Evolutionary conservation across 2,888 invertebrate species (phyloP).

Genomic region (Aporophyla lueneburgensis): DNA sequence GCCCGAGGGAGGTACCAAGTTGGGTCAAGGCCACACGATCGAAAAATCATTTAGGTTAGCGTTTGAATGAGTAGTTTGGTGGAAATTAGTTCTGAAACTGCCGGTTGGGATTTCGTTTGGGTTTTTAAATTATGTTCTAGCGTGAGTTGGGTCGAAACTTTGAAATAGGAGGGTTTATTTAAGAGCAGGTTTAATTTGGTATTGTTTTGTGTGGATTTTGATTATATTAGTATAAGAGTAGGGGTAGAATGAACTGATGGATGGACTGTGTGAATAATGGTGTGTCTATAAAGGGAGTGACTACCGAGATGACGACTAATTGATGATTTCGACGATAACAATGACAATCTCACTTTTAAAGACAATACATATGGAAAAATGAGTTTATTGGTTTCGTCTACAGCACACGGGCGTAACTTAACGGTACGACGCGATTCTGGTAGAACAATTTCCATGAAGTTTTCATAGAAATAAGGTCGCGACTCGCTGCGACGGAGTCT

Average conservation of each 20-base stretch:
- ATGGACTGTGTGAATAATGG: not conserved
- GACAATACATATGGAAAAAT: too few species aligned
- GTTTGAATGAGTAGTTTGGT: conserved; percentile 44
- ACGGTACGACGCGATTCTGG: too few species aligned
- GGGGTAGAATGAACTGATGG: not conserved
- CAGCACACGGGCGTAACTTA: too few species aligned
- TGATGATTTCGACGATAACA: too few species aligned
- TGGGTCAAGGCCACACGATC: conserved; percentile 61
- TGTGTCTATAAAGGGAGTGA: not conserved
- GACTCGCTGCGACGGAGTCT: too few species aligned
- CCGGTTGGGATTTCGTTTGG: not conserved
- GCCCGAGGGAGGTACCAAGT: conserved; percentile 46
- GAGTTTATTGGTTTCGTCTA: too few species aligned
- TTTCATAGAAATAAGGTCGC: too few species aligned
- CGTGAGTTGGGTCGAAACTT: conserved; percentile 11
- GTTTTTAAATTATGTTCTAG: conserved; percentile 19
- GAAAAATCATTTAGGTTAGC: conserved; percentile 61
- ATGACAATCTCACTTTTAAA: too few species aligned
- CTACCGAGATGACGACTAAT: not conserved
- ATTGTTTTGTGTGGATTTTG: not conserved
- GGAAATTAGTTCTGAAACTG: conserved; percentile 34
- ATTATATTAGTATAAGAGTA: not conserved
- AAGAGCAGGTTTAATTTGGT: not conserved
- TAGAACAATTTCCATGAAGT: too few species aligned
- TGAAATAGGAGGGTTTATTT: not conserved